Evolutionary conservation across 1,140 invertebrate genomes (phyloP).

Genomic region (Apis mellifera): DNA sequence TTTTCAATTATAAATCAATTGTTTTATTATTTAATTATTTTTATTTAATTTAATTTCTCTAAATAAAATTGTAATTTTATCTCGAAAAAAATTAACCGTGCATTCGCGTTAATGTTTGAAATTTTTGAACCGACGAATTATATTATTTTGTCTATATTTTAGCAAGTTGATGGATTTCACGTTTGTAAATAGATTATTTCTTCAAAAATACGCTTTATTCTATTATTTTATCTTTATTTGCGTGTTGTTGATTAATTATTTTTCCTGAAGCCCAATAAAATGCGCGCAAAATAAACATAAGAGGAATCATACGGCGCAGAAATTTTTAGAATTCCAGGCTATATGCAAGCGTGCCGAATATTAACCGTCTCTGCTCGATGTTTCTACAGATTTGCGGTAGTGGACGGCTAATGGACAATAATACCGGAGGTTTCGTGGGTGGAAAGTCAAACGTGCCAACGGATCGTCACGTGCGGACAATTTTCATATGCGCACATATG

Average conservation of each 20-base stretch:
- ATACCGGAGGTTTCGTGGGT: conserved; percentile 9
- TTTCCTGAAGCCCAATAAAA: neutral
- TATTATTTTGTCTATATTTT: too few species aligned
- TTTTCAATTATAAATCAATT: too few species aligned
- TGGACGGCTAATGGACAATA: conserved; percentile 45
- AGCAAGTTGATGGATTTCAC: too few species aligned
- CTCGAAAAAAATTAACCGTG: too few species aligned
- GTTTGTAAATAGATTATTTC: too few species aligned
- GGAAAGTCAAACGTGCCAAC: conserved; percentile 34
- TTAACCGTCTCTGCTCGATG: conserved; percentile 18
- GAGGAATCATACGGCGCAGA: neutral
- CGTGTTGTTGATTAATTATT: neutral
- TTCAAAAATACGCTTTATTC: too few species aligned
- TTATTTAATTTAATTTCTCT: too few species aligned
- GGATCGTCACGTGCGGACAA: conserved; percentile 37
- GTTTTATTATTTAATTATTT: too few species aligned
- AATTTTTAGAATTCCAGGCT: neutral
- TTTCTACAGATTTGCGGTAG: conserved; percentile 28
- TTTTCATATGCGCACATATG: conserved; percentile 31
- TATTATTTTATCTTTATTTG: neutral
- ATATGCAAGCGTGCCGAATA: conserved; percentile 13
- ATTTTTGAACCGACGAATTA: too few species aligned
- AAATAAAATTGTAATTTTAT: too few species aligned
- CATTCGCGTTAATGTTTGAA: too few species aligned
- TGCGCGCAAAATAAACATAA: neutral